Conservation (phyloP, 2,113 vertebrate species). For the Etia nguti region DNA sequence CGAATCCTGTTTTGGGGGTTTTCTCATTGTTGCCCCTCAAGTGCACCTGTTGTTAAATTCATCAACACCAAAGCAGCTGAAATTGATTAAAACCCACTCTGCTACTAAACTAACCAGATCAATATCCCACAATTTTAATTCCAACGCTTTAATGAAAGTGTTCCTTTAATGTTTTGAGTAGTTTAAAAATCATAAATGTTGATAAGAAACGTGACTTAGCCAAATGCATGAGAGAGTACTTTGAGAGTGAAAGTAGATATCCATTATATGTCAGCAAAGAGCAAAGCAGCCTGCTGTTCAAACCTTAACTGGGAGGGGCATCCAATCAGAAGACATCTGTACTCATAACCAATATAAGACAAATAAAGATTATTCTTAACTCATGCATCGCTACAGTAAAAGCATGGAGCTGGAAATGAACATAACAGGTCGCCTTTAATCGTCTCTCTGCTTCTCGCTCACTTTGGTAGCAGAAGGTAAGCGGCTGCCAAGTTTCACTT, state of each 20-base stretch:
- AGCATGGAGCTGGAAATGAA: not conserved
- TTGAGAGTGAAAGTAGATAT: not conserved
- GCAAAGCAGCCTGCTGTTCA: not conserved
- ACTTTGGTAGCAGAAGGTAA: not conserved
- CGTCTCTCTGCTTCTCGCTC: not conserved
- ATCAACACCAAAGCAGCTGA: not conserved
- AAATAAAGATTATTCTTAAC: not conserved
- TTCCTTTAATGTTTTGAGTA: not conserved
- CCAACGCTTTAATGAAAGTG: not conserved
- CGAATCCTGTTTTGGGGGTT: not conserved
- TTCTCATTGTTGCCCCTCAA: not conserved
- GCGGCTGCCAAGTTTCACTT: constrained; percentile 46
- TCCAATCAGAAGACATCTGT: not conserved
- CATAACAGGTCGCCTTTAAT: not conserved
- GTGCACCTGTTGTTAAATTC: not conserved
- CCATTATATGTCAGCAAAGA: not conserved
- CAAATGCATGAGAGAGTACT: not conserved
- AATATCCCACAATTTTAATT: not conserved
- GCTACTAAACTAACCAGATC: not conserved
- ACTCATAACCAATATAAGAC: not conserved
- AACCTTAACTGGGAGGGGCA: not conserved
- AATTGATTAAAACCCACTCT: not conserved
- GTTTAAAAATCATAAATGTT: not conserved
- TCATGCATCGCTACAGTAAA: not conserved
- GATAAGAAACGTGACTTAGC: not conserved